Conservation (phyloP, 2,113 vertebrate genomes). For the Megaceryle maxima region DNA sequence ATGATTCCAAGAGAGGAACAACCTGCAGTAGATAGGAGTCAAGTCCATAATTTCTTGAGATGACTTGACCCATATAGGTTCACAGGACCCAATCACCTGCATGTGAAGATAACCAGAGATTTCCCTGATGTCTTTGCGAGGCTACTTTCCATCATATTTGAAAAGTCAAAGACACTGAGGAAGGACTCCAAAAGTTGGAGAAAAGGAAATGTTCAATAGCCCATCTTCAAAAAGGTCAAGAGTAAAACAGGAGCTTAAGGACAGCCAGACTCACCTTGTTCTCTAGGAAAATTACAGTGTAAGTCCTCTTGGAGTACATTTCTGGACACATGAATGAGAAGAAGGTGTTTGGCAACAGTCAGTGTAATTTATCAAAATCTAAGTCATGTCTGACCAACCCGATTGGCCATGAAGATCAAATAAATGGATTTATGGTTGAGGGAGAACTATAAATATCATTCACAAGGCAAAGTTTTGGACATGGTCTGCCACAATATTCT, state of each 20-base stretch:
- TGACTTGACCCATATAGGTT: background rate
- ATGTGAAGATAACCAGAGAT: background rate
- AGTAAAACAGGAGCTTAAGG: background rate
- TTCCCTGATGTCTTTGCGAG: background rate
- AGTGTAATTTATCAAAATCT: background rate
- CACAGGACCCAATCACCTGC: rapidly evolving
- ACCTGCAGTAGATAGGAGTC: background rate
- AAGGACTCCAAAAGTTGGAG: background rate
- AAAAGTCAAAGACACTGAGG: background rate
- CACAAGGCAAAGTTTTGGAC: background rate
- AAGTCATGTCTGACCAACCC: background rate
- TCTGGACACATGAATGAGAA: background rate
- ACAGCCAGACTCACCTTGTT: background rate
- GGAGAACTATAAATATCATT: rapidly evolving
- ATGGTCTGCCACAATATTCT: background rate
- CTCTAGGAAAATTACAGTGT: background rate
- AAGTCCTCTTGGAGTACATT: background rate
- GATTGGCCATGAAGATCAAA: background rate
- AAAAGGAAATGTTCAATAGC: background rate
- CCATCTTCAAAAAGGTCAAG: background rate
- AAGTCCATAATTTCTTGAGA: background rate
- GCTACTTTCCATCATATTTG: background rate
- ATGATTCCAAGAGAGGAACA: background rate
- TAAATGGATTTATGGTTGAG: background rate
- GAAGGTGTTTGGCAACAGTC: background rate